A percentile compares a stretch with the other conserved stretches of the same genome.
Evolutionary conservation across 2,113 vertebrate species (phyloP).

Genomic region (Hylia prasina): DNA sequence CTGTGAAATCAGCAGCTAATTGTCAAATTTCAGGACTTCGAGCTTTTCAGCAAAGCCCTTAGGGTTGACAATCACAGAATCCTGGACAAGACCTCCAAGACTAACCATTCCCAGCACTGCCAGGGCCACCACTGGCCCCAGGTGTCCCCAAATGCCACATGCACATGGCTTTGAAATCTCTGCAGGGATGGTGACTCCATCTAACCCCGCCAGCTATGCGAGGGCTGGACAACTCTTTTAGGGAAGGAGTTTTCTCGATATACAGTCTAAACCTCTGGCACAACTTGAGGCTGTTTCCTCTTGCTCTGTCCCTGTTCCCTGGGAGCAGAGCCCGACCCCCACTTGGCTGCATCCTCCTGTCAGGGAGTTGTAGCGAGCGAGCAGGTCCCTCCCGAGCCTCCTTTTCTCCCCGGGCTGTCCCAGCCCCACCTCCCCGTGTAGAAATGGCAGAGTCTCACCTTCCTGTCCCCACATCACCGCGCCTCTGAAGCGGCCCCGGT

Average conservation of each 20-base stretch:
- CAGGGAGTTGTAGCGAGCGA: not conserved
- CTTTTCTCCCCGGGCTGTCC: not conserved
- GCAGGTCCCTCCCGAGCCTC: not conserved
- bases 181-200: not conserved
- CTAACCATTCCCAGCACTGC: not conserved
- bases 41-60: not conserved
- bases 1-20: not conserved
- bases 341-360: too few species aligned
- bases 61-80: not conserved
- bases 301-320: not conserved
- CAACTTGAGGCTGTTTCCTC: not conserved
- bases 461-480: not conserved
- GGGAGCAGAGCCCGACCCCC: not conserved
- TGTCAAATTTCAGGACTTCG: not conserved
- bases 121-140: not conserved
- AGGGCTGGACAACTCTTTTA: not conserved
- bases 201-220: not conserved
- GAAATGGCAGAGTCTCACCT: not conserved
- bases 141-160: not conserved
- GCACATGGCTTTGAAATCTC: not conserved
- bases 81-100: not conserved
- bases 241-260: not conserved
- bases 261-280: not conserved
- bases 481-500: fast-evolving
- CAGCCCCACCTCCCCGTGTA: not conserved